Base-by-base conservation (phyloP, 2,113 vertebrate species). In the Vidua chalybeata region DNA sequence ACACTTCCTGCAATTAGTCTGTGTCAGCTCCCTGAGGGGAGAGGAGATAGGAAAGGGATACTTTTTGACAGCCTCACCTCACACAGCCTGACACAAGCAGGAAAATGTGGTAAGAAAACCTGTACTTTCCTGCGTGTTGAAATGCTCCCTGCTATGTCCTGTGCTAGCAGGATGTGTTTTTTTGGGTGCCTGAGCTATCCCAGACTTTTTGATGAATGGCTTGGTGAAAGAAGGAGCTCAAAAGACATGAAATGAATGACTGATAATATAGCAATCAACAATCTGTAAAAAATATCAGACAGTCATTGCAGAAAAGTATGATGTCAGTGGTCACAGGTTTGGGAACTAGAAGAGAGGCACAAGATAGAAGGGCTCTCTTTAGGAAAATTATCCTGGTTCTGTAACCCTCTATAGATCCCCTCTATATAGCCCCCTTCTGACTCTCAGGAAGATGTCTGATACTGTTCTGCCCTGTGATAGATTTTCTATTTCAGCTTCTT, bases 1-100 rank as follows among this genome's bases (percentile, higher is more conserved):
- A 22, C 2, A 0, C 59, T n/a, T 7, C 2, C 30, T 1, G 1
- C 41, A 51, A 12, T 35, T 58, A 16, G 28, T 46, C 49, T n/a
- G 39, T 8, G 17, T 49, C 55, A 33, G 39, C 58, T 62, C 39
- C 19, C 8, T 51, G 35, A 49, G n/a, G 31, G 52, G 6, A 62
- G 45, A 51, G 59, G 30, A 64, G 26, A 16, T 15, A 7, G 28
- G 28, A 43, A 74, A 62, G 2, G 18, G 63, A 33, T 6, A 4
- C 5, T 54, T 51, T 16, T 12, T 64, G 11, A 62, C 56, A 26
- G 31, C 62, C 21, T 87, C 8, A 27, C 74, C 54, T 89, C 17
- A 17, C 35, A 16, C 43, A 43, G 49, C 80, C 68, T 86, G 21
- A 69, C 62, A 62, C 26, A 51, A 74, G 45, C 31, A 85, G 26